phyloP scores from a whole-genome alignment of 2,888 invertebrate genomes.

The Himalopsyche tibetana region DNA sequence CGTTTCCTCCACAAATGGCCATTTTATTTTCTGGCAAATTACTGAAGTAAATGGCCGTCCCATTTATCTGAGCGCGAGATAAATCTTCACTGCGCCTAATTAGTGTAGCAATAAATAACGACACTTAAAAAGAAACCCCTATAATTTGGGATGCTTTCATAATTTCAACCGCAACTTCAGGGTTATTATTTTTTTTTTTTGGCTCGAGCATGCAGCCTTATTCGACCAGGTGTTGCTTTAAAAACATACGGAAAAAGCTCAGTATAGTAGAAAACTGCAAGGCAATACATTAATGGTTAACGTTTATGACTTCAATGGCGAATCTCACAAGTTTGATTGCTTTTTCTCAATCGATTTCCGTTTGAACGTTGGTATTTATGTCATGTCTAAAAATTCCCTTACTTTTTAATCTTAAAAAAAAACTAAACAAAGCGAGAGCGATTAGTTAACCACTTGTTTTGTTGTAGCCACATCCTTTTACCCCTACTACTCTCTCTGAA shows the following conservation, averaged over 20 bases:
- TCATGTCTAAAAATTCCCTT: too few species aligned
- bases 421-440: too few species aligned
- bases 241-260: background rate
- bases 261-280: background rate
- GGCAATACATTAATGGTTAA: too few species aligned
- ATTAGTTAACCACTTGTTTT: too few species aligned
- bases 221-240: conserved; percentile 7
- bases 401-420: too few species aligned
- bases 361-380: too few species aligned
- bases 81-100: conserved; percentile 53
- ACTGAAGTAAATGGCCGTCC: conserved; percentile 44
- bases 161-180: conserved; percentile 22
- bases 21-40: conserved; percentile 41
- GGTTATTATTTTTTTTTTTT: background rate
- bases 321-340: too few species aligned
- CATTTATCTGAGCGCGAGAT: conserved; percentile 51
- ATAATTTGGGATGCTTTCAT: conserved; percentile 32
- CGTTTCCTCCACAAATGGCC: conserved; percentile 32
- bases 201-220: background rate
- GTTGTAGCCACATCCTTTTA: too few species aligned
- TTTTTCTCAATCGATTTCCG: too few species aligned
- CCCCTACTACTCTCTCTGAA: too few species aligned
- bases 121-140: conserved; percentile 48
- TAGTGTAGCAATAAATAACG: conserved; percentile 56
- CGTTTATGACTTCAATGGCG: too few species aligned